Percentiles rank a stretch among this genome's conserved stretches.
phyloP scores from a whole-genome alignment of 2,797 vertebrate species.

The Gymnothorax javanicus region DNA sequence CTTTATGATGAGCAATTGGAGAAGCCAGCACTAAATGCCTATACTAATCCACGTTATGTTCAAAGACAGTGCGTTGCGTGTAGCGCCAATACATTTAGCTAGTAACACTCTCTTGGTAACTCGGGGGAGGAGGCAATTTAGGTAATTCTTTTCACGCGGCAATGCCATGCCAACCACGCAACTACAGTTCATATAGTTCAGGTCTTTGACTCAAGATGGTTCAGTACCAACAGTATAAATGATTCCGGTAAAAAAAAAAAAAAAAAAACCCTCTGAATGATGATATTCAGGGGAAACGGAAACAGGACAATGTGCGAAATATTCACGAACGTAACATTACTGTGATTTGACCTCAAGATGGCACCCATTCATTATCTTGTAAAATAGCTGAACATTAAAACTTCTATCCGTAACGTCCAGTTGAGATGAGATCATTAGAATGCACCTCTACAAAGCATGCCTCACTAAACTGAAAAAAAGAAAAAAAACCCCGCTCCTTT shows the following conservation, averaged over 20 bases:
- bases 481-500: background rate
- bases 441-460: background rate
- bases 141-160: background rate
- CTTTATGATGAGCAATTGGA: background rate
- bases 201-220: background rate
- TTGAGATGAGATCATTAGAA: background rate
- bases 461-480: background rate
- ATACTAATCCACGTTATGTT: background rate
- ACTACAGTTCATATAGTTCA: background rate
- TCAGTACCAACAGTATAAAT: conserved; percentile 15
- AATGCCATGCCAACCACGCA: conserved; percentile 3
- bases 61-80: background rate
- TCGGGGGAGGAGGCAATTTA: background rate
- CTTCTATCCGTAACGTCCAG: background rate
- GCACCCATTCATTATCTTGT: conserved; percentile 58
- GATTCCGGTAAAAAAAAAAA: background rate
- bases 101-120: background rate
- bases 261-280: conserved; percentile 6
- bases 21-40: background rate
- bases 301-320: background rate
- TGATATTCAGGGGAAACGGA: background rate
- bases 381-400: conserved; percentile 31
- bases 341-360: conserved; percentile 67
- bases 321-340: conserved; percentile 24
- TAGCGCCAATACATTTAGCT: background rate